These are phyloP conservation scores for Synergus laeviventris DNA, from an alignment of 2,888 invertebrate species.

Conservation along the genomic window DNA sequence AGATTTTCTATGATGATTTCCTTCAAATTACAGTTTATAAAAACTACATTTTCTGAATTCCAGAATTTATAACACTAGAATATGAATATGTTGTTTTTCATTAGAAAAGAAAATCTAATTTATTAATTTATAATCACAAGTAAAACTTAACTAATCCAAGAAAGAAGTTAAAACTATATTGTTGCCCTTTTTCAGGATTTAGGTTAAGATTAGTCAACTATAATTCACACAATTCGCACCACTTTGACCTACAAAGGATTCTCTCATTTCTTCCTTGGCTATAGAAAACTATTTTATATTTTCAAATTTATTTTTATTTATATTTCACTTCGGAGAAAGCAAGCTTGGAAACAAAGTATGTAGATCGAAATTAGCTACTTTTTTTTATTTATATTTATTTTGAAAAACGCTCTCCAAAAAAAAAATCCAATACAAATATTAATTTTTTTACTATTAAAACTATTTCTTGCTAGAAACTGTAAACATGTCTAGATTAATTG, in stretches of 20 bases:
- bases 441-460: not conserved
- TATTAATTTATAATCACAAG: no score
- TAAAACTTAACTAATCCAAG: no score
- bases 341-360: not conserved
- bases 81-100: no score
- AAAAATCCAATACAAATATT: no score
- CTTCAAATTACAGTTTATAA: not conserved
- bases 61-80: not conserved
- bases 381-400: not conserved
- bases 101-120: no score
- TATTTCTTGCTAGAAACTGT: not conserved
- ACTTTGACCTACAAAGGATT: constrained; percentile 5
- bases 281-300: no score
- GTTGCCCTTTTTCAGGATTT: not conserved
- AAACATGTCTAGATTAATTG: not conserved
- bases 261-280: not conserved
- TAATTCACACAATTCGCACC: not conserved
- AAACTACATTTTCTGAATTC: not conserved
- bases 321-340: not conserved
- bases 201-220: not conserved
- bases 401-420: not conserved
- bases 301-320: no score
- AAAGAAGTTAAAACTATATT: not conserved
- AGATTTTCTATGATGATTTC: no score
- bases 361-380: not conserved